phyloP scores from a whole-genome alignment of 92 coral and sea anemone genomes.

The Paragorgia papillata region DNA sequence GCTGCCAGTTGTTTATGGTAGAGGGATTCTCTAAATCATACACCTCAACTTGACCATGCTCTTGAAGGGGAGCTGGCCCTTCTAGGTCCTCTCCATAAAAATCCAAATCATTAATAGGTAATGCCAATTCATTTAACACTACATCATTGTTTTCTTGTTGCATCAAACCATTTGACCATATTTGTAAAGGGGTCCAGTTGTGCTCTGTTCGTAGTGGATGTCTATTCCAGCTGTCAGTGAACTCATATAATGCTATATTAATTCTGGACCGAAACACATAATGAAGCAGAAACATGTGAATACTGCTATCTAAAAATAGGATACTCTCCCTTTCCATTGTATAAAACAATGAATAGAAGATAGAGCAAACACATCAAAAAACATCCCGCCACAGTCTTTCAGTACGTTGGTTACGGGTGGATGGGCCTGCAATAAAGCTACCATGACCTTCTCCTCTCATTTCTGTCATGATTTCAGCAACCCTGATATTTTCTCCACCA shows the following conservation, averaged over 20 bases:
- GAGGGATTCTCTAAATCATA: no score
- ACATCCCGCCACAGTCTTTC: constrained; percentile 65
- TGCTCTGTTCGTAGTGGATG: constrained; percentile 51
- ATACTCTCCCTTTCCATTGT: constrained; percentile 54
- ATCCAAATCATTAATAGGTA: not conserved
- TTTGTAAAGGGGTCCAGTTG: constrained; percentile 57
- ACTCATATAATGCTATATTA: constrained; percentile 34
- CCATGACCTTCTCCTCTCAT: constrained; percentile 62
- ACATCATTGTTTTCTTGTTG: constrained; percentile 43
- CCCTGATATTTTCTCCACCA: constrained; percentile 61
- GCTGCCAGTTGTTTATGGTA: no score
- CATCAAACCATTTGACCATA: constrained; percentile 54
- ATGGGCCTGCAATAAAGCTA: no score
- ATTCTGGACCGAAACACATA: constrained; percentile 54
- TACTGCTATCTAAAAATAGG: constrained; percentile 37
- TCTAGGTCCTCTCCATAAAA: not conserved
- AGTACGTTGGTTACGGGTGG: constrained; percentile 49
- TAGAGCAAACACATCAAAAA: constrained; percentile 53
- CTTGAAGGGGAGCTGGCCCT: not conserved
- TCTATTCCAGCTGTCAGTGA: constrained; percentile 49
- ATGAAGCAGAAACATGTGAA: constrained; percentile 56
- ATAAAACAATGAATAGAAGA: constrained; percentile 58
- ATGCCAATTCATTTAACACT: constrained; percentile 18
- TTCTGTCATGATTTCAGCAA: constrained; percentile 55
- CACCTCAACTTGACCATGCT: not conserved